These are phyloP conservation scores for Malurus cyaneus DNA, from an alignment of 2,113 vertebrate genomes.

Conservation along the genomic window DNA sequence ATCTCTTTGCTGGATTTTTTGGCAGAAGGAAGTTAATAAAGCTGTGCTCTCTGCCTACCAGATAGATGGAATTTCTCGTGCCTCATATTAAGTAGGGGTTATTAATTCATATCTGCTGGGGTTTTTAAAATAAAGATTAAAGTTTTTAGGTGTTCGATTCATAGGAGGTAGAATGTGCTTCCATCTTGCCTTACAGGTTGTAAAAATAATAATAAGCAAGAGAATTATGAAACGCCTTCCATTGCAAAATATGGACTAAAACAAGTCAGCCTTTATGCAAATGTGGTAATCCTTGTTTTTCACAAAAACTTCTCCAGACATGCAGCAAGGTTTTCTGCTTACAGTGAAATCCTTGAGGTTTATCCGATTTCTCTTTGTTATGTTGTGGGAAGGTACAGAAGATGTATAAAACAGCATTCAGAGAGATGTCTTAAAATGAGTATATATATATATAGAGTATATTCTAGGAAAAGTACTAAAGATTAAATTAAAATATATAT, in stretches of 20 bases:
- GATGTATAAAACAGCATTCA: neutral
- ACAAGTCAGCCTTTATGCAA: neutral
- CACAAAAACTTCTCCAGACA: neutral
- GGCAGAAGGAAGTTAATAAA: slow-evolving; percentile 17
- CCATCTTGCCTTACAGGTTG: neutral
- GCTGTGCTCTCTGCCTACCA: neutral
- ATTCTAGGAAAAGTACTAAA: neutral
- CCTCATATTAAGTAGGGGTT: neutral
- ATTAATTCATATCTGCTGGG: neutral
- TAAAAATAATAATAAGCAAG: neutral
- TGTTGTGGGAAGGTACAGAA: neutral
- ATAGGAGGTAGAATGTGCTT: neutral
- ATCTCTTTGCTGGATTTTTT: neutral
- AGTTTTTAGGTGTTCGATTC: neutral
- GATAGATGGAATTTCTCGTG: neutral
- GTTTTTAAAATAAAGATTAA: neutral
- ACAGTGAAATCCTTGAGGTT: neutral
- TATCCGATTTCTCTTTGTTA: neutral
- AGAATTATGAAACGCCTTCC: neutral
- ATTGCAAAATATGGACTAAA: neutral
- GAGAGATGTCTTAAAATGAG: neutral
- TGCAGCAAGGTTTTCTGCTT: neutral
- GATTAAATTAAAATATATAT: neutral
- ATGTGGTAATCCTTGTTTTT: neutral
- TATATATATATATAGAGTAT: neutral